phyloP scores from a whole-genome alignment of 2,888 invertebrate species.

The Meteorus cinctellus region DNA sequence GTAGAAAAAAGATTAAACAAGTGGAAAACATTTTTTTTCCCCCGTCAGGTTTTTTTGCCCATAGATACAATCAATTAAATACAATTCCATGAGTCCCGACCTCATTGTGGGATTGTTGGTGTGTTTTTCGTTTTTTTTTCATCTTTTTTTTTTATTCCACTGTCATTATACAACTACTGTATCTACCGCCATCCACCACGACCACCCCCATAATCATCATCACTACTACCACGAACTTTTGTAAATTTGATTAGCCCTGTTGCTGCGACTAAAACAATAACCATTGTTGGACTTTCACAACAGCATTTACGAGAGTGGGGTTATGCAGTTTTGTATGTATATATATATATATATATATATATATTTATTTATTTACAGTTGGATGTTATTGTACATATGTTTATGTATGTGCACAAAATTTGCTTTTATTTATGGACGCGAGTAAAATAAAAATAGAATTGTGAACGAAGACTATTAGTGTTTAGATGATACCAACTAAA shows the following conservation, averaged over 20 bases:
- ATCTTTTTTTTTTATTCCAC: background rate
- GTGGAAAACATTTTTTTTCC: background rate
- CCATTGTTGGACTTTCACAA: slow-evolving; percentile 59
- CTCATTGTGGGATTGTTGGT: slow-evolving; percentile 11
- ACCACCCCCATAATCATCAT: slow-evolving; percentile 43
- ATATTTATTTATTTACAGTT: too few relatives aligned
- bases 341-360: background rate
- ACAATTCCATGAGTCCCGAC: slow-evolving; percentile 22
- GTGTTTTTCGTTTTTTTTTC: background rate
- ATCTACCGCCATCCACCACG: slow-evolving; percentile 1
- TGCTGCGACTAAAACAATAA: slow-evolving; percentile 59
- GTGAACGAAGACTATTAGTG: background rate
- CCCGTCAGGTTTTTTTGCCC: background rate
- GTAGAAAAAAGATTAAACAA: background rate
- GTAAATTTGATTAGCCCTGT: slow-evolving; percentile 57
- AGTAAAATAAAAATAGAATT: background rate
- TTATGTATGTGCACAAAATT: background rate
- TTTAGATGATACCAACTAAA: background rate
- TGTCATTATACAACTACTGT: background rate
- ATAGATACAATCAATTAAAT: slow-evolving; percentile 28
- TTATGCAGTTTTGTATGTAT: background rate
- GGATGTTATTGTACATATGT: too few relatives aligned
- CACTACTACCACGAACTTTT: slow-evolving; percentile 40
- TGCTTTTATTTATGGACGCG: background rate
- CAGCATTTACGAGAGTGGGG: background rate